Base-by-base conservation (phyloP, 2,797 vertebrate species). In the Pseudomugil gertrudae region DNA sequence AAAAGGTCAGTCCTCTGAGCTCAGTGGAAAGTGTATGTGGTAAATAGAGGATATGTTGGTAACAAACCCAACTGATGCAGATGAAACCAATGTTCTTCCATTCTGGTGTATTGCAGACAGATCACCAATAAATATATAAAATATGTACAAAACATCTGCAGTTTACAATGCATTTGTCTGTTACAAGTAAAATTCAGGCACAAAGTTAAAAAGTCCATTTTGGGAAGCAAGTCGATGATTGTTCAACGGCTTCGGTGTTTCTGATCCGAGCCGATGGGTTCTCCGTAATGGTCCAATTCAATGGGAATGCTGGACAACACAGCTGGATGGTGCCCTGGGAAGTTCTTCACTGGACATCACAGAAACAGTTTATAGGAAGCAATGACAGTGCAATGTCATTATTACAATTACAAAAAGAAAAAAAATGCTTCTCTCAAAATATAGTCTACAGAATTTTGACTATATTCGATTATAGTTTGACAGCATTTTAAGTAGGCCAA, bases 101-200 rank as follows among this genome's bases (percentile, higher is more conserved):
- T 59, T 82, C 63, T 66, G 66, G 78, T 81, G 68, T 70, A 69
- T 48, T 82, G 85, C 76, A 60, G 65, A 87, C 80, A 63, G 75
- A 64, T 83, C 64, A 81, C 75, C 78, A 85, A 87, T 84, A 83
- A 88, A 91, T 90, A 86, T 88, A 89, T 69, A 89, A 89, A 90
- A 89, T 87, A 90, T 87, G 66, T 91, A 92, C 88, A 92, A 92
- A 91, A 84, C 75, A 87, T 85, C 80, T 87, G 84, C 89, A 87
- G 95, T 91, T 93, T 96, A 96, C 96, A 97, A 96, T 98, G 95
- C 96, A 93, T 96, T 95, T 95, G 96, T 96, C 95, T 96, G 66
- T 78, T 85, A 84, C 71, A 74, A 94, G 94, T 95, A 93, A 81
- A 91, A 93, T 95, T 96, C 96, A 98, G 96, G 96, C 96, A 98